A percentile compares a stretch with the other conserved stretches of the same genome.
phyloP scores from a whole-genome alignment of 2,113 vertebrate genomes.

The Physeter macrocephalus region DNA sequence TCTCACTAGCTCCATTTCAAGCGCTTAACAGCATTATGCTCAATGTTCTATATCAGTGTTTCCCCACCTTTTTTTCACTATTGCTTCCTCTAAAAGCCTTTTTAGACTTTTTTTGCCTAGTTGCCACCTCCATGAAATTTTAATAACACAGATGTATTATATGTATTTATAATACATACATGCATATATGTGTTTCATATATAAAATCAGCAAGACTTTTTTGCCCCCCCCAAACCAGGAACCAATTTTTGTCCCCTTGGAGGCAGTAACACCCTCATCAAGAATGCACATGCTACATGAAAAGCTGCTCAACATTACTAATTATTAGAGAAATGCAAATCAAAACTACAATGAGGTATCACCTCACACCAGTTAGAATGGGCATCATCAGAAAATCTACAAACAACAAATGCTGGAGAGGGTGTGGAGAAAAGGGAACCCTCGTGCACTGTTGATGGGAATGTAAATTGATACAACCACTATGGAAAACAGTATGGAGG shows the following conservation, averaged over 20 bases:
- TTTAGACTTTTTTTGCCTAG: background rate
- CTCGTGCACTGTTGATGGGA: too few relatives aligned
- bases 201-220: background rate
- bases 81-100: background rate
- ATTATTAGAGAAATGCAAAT: too few relatives aligned
- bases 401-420: too few relatives aligned
- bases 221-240: background rate
- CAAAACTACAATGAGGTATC: too few relatives aligned
- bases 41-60: background rate
- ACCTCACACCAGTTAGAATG: too few relatives aligned
- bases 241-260: background rate
- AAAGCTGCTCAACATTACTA: too few relatives aligned
- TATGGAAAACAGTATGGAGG: too few relatives aligned
- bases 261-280: background rate
- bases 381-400: too few relatives aligned
- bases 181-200: background rate
- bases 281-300: background rate
- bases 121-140: background rate
- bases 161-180: background rate
- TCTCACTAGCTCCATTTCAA: background rate
- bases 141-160: background rate
- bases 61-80: background rate
- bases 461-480: too few relatives aligned
- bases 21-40: background rate
- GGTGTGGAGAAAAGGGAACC: too few relatives aligned